phyloP scores from a whole-genome alignment of 2,797 vertebrate species.

The Poecilia velifera region DNA sequence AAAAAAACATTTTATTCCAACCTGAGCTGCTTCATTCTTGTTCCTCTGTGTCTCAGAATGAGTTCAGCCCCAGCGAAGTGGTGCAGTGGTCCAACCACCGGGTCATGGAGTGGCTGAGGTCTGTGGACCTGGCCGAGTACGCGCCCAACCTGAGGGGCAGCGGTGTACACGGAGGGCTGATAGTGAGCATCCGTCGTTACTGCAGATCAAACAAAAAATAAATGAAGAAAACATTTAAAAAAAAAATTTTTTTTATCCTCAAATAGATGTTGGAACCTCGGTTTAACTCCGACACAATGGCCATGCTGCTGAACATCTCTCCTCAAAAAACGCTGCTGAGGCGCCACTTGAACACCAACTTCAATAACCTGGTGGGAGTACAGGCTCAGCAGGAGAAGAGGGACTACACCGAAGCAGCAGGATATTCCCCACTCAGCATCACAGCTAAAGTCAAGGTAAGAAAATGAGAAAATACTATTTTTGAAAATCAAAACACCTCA shows the following conservation, averaged over 20 bases:
- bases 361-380: slow-evolving; percentile 86
- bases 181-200: slow-evolving; percentile 81
- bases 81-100: slow-evolving; percentile 98
- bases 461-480: neutral
- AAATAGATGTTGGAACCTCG: slow-evolving; percentile 93
- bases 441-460: slow-evolving; percentile 95
- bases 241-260: neutral
- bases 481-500: neutral
- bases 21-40: neutral
- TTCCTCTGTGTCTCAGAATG: slow-evolving; percentile 75
- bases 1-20: neutral
- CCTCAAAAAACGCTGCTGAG: slow-evolving; percentile 94
- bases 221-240: neutral
- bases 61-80: slow-evolving; percentile 86
- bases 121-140: slow-evolving; percentile 95
- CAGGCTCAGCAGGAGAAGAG: slow-evolving; percentile 92
- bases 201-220: too few relatives aligned
- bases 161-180: slow-evolving; percentile 93
- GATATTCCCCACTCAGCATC: slow-evolving; percentile 88
- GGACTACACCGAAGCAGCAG: slow-evolving; percentile 86
- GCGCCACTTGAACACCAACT: slow-evolving; percentile 93
- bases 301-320: slow-evolving; percentile 96
- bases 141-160: slow-evolving; percentile 97
- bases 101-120: slow-evolving; percentile 98
- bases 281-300: slow-evolving; percentile 91